Base-by-base conservation (phyloP, 2,113 vertebrate species). In the Toxotes chatareus region DNA sequence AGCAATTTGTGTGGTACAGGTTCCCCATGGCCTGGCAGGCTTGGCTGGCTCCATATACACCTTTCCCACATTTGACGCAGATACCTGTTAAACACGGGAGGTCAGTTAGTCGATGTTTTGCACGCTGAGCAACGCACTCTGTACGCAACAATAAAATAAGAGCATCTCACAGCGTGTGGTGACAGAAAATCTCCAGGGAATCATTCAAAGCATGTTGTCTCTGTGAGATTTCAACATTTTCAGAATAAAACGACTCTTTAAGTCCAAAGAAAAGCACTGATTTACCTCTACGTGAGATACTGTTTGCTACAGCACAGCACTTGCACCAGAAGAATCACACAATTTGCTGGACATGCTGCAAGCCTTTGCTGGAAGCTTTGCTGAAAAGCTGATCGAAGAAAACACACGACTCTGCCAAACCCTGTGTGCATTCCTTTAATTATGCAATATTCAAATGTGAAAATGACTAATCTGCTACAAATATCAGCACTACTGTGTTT, bases 21-120 rank as follows among this genome's bases (percentile, higher is more conserved):
- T 97, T 97, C 66, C 98, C 97, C 97, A 99, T 98, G 1, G 98
- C 98, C 90, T 99, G 98, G 92, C 98, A 99, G 3, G 98, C 98
- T 80, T 99, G 98, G 89, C 97, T 97, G 9, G 98, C 97, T 92
- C 98, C 98, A 8, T 99, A 99, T 69, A 99, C 97, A 23, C 98
- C 98, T 82, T 99, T 98, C 75, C 97, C 97, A 89, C 98, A 99
- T 91, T 99, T 99, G 92, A 99, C 95, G 92, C 98, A 99, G 89
- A 99, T 98, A 90, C 98, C 98, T 99, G 94, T 76, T 62, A 62
- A 57, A 89, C 34, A 82, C 65, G 90, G 4, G 7, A 4, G 51
- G 46, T 74, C 53, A 55, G 62, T 84, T 60, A 83, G 56, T 11
- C 1, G 10, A 55, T 5, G 31, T 21, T 13, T 17, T 21, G 23